These are phyloP conservation scores for Hirudo medicinalis DNA, from an alignment of 1,140 invertebrate genomes.

Conservation along the genomic window DNA sequence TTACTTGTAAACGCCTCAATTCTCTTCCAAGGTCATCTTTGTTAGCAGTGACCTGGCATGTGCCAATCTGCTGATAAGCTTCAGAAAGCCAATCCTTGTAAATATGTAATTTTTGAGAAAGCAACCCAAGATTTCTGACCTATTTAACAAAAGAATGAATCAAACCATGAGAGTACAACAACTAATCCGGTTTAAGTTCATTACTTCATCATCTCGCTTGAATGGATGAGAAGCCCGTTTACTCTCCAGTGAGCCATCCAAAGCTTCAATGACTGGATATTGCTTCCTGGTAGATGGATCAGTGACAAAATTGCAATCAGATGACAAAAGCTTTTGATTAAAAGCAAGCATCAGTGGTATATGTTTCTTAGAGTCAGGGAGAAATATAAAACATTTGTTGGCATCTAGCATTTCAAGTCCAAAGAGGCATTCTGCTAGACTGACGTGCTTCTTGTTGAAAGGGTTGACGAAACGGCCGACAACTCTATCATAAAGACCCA, in stretches of 20 bases:
- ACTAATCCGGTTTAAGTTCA: neutral
- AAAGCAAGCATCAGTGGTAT: too few species aligned
- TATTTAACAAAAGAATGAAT: neutral
- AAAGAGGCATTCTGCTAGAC: neutral
- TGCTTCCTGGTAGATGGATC: too few species aligned
- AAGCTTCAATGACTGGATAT: too few species aligned
- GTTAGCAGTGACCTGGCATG: neutral
- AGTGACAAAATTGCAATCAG: too few species aligned
- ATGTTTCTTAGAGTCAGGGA: neutral
- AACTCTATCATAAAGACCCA: neutral
- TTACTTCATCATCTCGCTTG: neutral
- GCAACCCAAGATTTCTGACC: neutral
- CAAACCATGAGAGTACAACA: too few species aligned
- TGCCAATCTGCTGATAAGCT: neutral
- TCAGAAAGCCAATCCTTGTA: slow-evolving; percentile 5
- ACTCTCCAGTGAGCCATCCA: too few species aligned
- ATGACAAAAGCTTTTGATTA: too few species aligned
- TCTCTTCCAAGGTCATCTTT: neutral
- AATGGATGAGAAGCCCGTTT: neutral
- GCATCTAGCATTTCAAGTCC: neutral
- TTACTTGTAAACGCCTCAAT: neutral
- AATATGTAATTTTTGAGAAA: neutral
- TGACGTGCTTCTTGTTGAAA: neutral
- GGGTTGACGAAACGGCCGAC: neutral
- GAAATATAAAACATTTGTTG: slow-evolving; percentile 5